Conservation (phyloP, 2,888 invertebrate species). For the Monopis laevigella region DNA sequence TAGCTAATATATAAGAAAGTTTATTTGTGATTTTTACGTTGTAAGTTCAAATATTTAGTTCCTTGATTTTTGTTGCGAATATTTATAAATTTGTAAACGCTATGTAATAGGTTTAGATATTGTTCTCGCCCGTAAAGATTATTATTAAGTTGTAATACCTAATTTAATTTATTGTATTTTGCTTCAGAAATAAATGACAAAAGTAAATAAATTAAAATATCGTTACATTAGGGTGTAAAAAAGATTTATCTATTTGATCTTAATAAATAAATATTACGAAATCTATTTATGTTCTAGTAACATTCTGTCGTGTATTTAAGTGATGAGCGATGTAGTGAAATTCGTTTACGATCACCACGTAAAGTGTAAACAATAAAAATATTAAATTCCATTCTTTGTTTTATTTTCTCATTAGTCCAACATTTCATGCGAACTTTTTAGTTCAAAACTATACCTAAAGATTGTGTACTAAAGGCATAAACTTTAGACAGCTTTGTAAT, state of each 20-base stretch:
- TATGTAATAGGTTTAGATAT: conserved; percentile 46
- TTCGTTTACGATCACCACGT: conserved; percentile 65
- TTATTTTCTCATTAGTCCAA: too few relatives aligned
- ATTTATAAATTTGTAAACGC: conserved; percentile 56
- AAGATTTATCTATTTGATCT: conserved; percentile 68
- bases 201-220: conserved; percentile 51
- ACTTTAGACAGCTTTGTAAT: too few relatives aligned
- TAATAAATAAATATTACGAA: conserved; percentile 56
- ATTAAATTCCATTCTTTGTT: conserved; percentile 56
- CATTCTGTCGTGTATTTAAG: conserved; percentile 61
- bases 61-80: conserved; percentile 60
- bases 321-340: conserved; percentile 63
- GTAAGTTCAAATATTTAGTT: conserved; percentile 61
- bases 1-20: conserved; percentile 10
- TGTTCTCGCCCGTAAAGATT: conserved; percentile 57
- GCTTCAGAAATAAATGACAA: conserved; percentile 64
- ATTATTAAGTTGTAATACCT: conserved; percentile 61
- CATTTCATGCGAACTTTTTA: too few relatives aligned
- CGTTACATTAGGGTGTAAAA: conserved; percentile 66
- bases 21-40: conserved; percentile 40
- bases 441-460: too few relatives aligned
- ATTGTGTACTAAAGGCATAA: too few relatives aligned
- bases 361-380: conserved; percentile 64
- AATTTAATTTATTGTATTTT: conserved; percentile 64
- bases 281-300: conserved; percentile 68